phyloP scores from a whole-genome alignment of 2,888 invertebrate species.

The Lottia scabra region DNA sequence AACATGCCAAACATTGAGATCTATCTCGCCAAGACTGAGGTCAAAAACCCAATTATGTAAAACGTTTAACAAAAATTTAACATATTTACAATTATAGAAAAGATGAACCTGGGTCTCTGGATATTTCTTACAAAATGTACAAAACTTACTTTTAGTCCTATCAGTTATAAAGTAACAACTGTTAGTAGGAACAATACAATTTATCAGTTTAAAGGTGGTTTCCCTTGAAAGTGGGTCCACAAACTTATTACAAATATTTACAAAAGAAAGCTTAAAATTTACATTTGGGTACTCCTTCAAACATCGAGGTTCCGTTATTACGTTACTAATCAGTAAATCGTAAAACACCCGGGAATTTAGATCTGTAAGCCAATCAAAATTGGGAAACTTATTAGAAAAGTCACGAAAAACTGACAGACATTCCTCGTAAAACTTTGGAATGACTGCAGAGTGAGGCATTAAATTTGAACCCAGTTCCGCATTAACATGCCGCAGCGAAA shows the following conservation, averaged over 20 bases:
- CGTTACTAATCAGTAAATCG: slow-evolving; percentile 1
- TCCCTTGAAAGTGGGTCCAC: not conserved
- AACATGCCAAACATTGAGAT: slow-evolving; percentile 7
- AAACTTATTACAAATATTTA: not conserved
- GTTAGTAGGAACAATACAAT: not conserved
- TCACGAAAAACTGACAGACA: slow-evolving; percentile 10
- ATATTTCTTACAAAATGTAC: not conserved
- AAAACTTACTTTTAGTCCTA: not conserved
- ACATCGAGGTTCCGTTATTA: not conserved
- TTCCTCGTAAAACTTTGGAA: too few species aligned
- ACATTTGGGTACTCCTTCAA: not conserved
- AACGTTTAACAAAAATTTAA: not conserved
- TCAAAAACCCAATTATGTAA: slow-evolving; percentile 1
- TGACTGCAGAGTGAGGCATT: slow-evolving; percentile 26
- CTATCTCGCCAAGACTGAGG: not conserved
- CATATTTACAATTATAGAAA: not conserved
- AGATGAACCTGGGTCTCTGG: not conserved
- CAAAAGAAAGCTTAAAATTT: not conserved
- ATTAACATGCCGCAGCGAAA: slow-evolving; percentile 13
- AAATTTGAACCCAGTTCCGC: slow-evolving; percentile 14
- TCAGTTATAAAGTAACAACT: not conserved
- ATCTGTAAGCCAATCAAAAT: not conserved
- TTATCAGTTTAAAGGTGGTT: not conserved
- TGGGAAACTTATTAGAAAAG: not conserved
- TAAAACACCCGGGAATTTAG: not conserved